These are phyloP conservation scores for Spodoptera frugiperda DNA, from an alignment of 1,140 invertebrate genomes.

Conservation along the genomic window DNA sequence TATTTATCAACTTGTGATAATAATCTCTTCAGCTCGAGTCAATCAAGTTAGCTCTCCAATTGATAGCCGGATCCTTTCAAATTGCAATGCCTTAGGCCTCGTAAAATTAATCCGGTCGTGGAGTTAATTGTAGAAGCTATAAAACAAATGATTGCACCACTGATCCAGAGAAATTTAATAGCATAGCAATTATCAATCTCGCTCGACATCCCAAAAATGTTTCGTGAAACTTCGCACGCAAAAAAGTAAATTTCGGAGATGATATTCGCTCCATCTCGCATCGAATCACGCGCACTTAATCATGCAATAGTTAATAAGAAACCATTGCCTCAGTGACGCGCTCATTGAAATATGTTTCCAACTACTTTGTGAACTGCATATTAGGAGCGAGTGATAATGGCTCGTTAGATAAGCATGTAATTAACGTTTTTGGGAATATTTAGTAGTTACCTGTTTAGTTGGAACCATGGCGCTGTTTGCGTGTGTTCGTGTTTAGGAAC, in stretches of 20 bases:
- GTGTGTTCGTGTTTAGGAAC: background rate
- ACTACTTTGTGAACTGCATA: constrained; percentile 42
- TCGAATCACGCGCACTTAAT: constrained; percentile 29
- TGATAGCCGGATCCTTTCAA: constrained; percentile 8
- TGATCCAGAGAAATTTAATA: constrained; percentile 24
- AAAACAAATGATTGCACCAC: constrained; percentile 26
- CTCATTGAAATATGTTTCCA: constrained; percentile 28
- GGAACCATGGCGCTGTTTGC: background rate
- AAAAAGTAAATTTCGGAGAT: constrained; percentile 22
- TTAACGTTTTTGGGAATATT: constrained; percentile 64
- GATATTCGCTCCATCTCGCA: constrained; percentile 14
- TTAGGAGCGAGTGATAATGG: constrained; percentile 68
- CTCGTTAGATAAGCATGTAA: constrained; percentile 77
- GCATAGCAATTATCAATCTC: constrained; percentile 31
- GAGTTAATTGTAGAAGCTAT: constrained; percentile 1
- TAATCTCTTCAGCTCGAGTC: background rate
- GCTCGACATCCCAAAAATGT: constrained; percentile 28
- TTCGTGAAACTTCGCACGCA: constrained; percentile 27
- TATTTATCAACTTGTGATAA: no score
- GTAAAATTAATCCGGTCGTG: constrained; percentile 1
- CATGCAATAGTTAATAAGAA: constrained; percentile 36
- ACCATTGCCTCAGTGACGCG: constrained; percentile 15
- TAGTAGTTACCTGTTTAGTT: constrained; percentile 50
- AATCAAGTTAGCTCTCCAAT: background rate
- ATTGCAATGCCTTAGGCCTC: constrained; percentile 18